These are phyloP conservation scores for Paedocypris micromegethes DNA, from an alignment of 2,797 vertebrate species.

Conservation along the genomic window DNA sequence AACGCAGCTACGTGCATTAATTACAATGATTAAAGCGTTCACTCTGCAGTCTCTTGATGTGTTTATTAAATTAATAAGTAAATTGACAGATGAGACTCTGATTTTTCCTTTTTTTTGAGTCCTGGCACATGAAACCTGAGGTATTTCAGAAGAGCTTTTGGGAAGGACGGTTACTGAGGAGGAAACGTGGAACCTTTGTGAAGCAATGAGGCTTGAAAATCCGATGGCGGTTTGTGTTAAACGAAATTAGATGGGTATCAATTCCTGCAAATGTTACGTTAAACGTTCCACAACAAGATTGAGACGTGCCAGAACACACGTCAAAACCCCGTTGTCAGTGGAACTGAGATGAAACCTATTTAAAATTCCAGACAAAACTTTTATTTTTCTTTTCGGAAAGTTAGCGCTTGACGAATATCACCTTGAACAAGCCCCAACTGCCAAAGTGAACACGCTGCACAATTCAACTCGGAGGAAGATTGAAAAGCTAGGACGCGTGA, in stretches of 20 bases:
- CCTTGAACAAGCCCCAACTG: conserved; percentile 28
- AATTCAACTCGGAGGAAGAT: conserved; percentile 1
- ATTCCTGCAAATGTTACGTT: too few species aligned
- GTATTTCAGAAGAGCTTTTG: conserved; percentile 16
- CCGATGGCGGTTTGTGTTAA: conserved; percentile 49
- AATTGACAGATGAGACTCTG: conserved; percentile 71
- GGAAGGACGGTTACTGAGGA: conserved; percentile 14
- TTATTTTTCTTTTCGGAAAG: conserved; percentile 18
- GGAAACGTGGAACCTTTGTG: conserved; percentile 17
- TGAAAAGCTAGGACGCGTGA: conserved; percentile 19
- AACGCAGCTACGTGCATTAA: conserved; percentile 64
- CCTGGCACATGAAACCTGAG: conserved; percentile 43
- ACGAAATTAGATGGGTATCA: not conserved
- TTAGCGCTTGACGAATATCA: conserved; percentile 29
- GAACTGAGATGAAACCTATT: too few species aligned
- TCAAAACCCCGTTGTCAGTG: too few species aligned
- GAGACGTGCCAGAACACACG: too few species aligned
- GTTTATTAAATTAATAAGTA: conserved; percentile 86
- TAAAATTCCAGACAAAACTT: conserved; percentile 1
- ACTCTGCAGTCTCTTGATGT: conserved; percentile 77
- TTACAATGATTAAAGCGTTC: conserved; percentile 76
- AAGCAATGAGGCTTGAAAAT: conserved; percentile 25
- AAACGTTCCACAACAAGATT: too few species aligned
- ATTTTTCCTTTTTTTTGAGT: conserved; percentile 42
- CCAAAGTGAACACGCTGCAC: conserved; percentile 14